A percentile compares a stretch with the other conserved stretches of the same genome.
These are phyloP conservation scores for Drosophila koepferae DNA, from an alignment of 2,888 invertebrate species.

Conservation along the genomic window DNA sequence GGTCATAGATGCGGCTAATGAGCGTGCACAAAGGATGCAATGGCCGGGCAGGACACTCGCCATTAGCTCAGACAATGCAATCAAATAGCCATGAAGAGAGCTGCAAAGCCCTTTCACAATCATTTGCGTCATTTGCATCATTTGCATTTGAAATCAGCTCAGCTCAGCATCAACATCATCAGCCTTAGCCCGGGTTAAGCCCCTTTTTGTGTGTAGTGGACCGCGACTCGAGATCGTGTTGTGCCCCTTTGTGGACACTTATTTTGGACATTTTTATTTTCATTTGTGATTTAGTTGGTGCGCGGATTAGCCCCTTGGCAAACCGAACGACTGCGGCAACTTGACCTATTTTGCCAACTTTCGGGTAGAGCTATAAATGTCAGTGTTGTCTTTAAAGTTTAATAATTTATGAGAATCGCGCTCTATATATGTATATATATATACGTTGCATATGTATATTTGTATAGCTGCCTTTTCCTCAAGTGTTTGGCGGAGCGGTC, in stretches of 20 bases:
- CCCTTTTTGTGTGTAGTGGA: constrained; percentile 26
- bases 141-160: constrained; percentile 76
- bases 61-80: constrained; percentile 73
- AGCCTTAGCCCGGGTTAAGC: constrained; percentile 5
- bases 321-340: constrained; percentile 58
- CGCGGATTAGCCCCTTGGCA: constrained; percentile 59
- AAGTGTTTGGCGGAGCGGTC: constrained; percentile 39
- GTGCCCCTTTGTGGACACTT: constrained; percentile 74
- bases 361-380: constrained; percentile 73
- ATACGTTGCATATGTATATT: constrained; percentile 23
- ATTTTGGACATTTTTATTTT: constrained; percentile 78
- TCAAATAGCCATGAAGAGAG: constrained; percentile 72
- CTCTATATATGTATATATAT: constrained; percentile 14
- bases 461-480: constrained; percentile 25
- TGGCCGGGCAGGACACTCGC: constrained; percentile 62
- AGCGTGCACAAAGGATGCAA: constrained; percentile 67
- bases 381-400: constrained; percentile 75
- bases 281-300: constrained; percentile 77
- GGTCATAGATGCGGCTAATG: constrained; percentile 77
- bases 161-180: constrained; percentile 38
- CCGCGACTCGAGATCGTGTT: constrained; percentile 38
- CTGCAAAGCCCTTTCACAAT: constrained; percentile 21
- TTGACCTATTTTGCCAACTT: constrained; percentile 80
- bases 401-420: constrained; percentile 67
- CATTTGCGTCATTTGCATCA: constrained; percentile 17